Evolutionary conservation across 2,797 vertebrate species (phyloP), one percentile per base, ranked within the genome.

Genomic region (Hyperoplus immaculatus): DNA sequence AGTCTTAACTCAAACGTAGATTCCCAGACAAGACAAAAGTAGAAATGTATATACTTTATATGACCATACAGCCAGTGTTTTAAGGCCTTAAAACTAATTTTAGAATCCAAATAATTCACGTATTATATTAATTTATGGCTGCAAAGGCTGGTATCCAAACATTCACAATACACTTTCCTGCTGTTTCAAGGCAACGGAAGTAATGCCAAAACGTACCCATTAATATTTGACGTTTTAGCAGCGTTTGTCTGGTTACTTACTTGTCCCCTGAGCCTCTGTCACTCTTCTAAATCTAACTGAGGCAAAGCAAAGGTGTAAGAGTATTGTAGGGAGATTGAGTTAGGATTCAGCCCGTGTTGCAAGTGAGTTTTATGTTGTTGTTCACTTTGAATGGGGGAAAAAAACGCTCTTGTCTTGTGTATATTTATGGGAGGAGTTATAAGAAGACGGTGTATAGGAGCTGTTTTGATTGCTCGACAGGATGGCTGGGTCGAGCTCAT

Each of bases 351-450:
- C 88, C 90, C 84, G 82, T 43, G 62, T n/a, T 61, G 67, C 75
- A 59, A 59, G 70, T 74, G 70, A 2, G 53, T 61, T 67, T 68
- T 78, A 77, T 15, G 50, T 55, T 45, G 56, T 85, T 6, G 6
- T 76, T 85, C 41, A 54, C 81, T 80, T 88, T 60, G 71, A 63
- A 81, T 36, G 55, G 69, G 60, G 55, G 49, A 72, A 47, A 50
- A 54, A 72, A 53, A 73, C 39, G 3, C 84, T 83, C 69, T 77
- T 67, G 81, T 87, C 72, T 75, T 46, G 70, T 90, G 87, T 89
- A 83, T 91, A 91, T 91, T 88, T 88, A 83, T 83, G 85, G 76
- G 79, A 80, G 84, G 81, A 88, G 55, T 85, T 82, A 80, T 80
- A 77, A 77, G 69, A 70, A 46, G 77, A 86, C 76, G 78, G 81